Evolutionary conservation across 2,797 vertebrate species (phyloP).

Genomic region (Neoniphon sammara): DNA sequence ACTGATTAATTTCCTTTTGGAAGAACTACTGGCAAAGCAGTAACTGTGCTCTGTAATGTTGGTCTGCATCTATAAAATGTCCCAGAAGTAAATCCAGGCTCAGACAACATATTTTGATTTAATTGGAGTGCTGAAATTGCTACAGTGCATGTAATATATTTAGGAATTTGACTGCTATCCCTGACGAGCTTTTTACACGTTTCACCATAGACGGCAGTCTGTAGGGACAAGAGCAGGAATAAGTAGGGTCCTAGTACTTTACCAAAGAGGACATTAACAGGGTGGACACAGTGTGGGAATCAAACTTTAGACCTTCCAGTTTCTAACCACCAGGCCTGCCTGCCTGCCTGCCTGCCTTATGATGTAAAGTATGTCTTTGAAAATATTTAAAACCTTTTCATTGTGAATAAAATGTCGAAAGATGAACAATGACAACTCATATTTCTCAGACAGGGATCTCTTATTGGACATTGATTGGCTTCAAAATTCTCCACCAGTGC

Average conservation of each 20-base stretch:
- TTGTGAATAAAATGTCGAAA: too few relatives aligned
- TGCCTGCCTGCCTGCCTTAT: too few relatives aligned
- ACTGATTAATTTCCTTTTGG: not conserved
- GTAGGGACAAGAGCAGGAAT: not conserved
- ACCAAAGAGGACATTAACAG: too few relatives aligned
- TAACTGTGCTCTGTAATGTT: not conserved
- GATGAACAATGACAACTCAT: too few relatives aligned
- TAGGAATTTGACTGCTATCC: not conserved
- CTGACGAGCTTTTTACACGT: not conserved
- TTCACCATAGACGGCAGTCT: not conserved
- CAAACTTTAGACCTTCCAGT: too few relatives aligned
- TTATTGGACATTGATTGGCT: too few relatives aligned
- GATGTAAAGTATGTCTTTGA: too few relatives aligned
- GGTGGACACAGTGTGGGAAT: too few relatives aligned
- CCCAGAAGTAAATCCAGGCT: not conserved
- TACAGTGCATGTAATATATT: not conserved
- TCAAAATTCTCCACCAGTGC: too few relatives aligned
- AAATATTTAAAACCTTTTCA: too few relatives aligned
- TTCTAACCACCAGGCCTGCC: too few relatives aligned
- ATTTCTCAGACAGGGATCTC: too few relatives aligned
- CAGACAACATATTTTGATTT: not conserved
- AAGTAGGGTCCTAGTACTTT: not conserved
- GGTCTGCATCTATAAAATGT: not conserved
- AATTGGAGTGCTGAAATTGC: not conserved
- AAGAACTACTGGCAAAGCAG: not conserved